These are phyloP conservation scores for Micrasema minimum DNA, from an alignment of 1,140 invertebrate species.

Conservation along the genomic window DNA sequence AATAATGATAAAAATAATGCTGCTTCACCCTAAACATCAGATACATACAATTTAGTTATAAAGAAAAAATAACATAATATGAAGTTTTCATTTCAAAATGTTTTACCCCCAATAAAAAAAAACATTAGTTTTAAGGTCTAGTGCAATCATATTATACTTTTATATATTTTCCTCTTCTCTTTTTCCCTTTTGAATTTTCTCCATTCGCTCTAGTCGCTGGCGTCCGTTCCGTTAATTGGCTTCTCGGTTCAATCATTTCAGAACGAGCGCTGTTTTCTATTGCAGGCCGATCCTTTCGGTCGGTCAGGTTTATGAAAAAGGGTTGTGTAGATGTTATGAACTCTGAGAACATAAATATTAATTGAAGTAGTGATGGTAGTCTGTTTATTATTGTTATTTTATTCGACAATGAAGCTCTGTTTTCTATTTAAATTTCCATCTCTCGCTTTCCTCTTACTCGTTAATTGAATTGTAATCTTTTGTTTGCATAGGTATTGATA, in stretches of 20 bases:
- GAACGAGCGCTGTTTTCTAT: constrained; percentile 24
- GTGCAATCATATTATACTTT: no score
- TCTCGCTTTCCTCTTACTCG: background rate
- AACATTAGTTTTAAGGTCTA: no score
- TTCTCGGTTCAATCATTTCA: constrained; percentile 28
- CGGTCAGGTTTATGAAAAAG: constrained; percentile 14
- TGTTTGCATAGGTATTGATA: no score
- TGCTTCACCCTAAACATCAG: no score
- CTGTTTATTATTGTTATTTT: background rate
- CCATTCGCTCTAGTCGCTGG: background rate
- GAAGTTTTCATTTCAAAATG: no score
- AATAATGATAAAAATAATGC: no score
- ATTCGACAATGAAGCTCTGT: background rate
- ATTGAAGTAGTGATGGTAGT: constrained; percentile 1
- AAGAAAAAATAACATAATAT: no score
- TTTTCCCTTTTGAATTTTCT: constrained; percentile 6
- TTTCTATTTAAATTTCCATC: background rate
- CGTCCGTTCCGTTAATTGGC: constrained; percentile 30
- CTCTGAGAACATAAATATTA: background rate
- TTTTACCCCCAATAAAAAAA: no score
- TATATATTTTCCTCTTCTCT: background rate
- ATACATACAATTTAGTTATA: no score
- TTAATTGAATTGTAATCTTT: background rate
- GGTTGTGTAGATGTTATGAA: constrained; percentile 19
- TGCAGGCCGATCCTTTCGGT: constrained; percentile 5